These are phyloP conservation scores for Coptodon rendalli DNA, from an alignment of 2,113 vertebrate genomes.

Conservation along the genomic window DNA sequence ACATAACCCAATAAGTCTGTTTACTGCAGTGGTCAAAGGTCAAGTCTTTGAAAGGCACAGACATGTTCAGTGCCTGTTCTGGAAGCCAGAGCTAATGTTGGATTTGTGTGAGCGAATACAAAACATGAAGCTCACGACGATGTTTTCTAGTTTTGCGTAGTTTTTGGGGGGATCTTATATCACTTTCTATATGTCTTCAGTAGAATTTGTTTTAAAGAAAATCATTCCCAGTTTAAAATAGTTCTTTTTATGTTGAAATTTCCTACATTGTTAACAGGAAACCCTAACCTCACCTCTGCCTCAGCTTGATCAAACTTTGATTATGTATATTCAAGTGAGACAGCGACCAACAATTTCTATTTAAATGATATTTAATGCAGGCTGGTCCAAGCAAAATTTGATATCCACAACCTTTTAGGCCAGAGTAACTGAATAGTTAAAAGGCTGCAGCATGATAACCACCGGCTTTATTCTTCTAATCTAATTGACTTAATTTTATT, in stretches of 20 bases:
- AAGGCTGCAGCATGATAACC: constrained; percentile 16
- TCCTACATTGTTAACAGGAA: not conserved
- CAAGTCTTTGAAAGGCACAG: constrained; percentile 34
- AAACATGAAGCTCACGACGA: not conserved
- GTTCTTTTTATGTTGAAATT: not conserved
- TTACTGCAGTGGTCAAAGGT: constrained; percentile 50
- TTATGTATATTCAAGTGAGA: not conserved
- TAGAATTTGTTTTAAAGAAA: not conserved
- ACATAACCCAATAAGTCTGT: constrained; percentile 48
- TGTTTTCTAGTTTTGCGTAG: not conserved
- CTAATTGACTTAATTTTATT: constrained; percentile 49
- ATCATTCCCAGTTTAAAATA: not conserved
- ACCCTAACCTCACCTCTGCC: not conserved
- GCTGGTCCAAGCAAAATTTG: constrained; percentile 1
- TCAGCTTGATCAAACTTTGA: not conserved
- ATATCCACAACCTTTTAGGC: constrained; percentile 2
- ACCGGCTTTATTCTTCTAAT: constrained; percentile 45
- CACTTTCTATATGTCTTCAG: not conserved
- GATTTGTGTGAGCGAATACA: not conserved
- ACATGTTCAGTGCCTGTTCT: not conserved
- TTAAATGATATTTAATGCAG: not conserved
- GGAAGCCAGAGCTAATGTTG: not conserved
- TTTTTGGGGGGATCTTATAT: not conserved
- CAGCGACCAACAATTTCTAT: constrained; percentile 8
- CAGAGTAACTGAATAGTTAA: constrained; percentile 37